Evolutionary conservation across 2,113 vertebrate genomes (phyloP), one percentile per base, ranked within the genome.

Genomic region (Podarcis raffonei): DNA sequence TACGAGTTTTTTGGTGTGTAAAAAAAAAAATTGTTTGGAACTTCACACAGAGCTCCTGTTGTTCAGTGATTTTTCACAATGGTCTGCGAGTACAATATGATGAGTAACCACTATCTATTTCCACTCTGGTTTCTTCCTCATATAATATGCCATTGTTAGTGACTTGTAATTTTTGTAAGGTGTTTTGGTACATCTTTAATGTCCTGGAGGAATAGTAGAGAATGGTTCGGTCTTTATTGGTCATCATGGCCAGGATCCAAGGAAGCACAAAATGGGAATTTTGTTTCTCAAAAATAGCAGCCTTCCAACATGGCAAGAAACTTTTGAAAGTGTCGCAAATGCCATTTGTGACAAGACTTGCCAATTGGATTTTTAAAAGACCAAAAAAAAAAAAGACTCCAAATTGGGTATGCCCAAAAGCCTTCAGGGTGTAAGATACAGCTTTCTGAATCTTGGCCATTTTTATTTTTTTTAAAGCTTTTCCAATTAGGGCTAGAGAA

Each of bases 141-240:
- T 77, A n/a, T 86, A 84, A 86, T 37, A 71, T 15, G 39, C 2
- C 2, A 0, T 22, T 77, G 22, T n/a, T 94, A 75, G 39, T 37
- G 27, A 79, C 3, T 90, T 90, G 87, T 80, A 62, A 20, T 85
- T 80, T 85, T 85, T 72, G 5, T 35, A 84, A 84, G 23, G 1
- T 75, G 27, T 81, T 94, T 85, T 83, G 3, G 0, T 79, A 71
- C 0, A 0, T 85, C 75, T 93, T 95, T 89, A 72, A 65, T 92
- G 71, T 83, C 83, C 30, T 87, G 48, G 78, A 87, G 48, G 72
- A 1, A 79, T 68, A 82, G 22, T 5, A 39, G 86, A 87, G 37
- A 71, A 6, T 71, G 9, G 15, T 90, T 66, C 30, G 30, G 9
- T n/a, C 25, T 23, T 62, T 90, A 74, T 81, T 79, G 59, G 57